Conservation (phyloP, 2,888 invertebrate species). For the Rotaria magnacalcarata region DNA sequence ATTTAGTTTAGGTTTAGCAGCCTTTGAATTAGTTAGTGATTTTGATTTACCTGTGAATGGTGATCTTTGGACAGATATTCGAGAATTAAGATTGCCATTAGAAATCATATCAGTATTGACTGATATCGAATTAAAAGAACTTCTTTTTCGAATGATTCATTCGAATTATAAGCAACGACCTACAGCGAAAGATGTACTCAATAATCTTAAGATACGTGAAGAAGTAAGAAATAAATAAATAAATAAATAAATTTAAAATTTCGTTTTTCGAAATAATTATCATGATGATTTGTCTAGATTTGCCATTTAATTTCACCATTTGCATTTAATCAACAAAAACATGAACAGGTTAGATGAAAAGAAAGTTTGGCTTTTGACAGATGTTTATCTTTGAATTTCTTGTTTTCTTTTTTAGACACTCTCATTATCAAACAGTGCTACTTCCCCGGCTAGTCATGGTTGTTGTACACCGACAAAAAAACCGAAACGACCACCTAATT, state of each 20-base stretch:
- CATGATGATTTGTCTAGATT: neutral
- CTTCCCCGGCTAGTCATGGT: neutral
- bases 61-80: constrained; percentile 68
- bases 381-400: neutral
- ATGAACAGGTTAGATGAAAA: neutral
- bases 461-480: constrained; percentile 28
- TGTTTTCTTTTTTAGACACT: neutral
- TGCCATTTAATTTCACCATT: constrained; percentile 13
- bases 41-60: constrained; percentile 70
- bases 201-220: constrained; percentile 55
- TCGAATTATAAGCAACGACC: constrained; percentile 63
- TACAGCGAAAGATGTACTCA: constrained; percentile 63
- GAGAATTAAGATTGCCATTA: constrained; percentile 64
- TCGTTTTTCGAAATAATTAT: too few relatives aligned
- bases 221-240: neutral
- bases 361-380: neutral
- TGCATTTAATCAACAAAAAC: neutral
- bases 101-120: constrained; percentile 56
- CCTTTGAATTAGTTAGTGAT: constrained; percentile 70
- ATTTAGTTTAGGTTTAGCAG: constrained; percentile 68
- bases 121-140: constrained; percentile 62
- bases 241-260: too few relatives aligned
- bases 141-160: constrained; percentile 65
- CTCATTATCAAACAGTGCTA: neutral
- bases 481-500: constrained; percentile 11